Evolutionary conservation across 2,888 invertebrate species (phyloP), one percentile per base, ranked within the genome.

Genomic region (Cremastinae sp.): DNA sequence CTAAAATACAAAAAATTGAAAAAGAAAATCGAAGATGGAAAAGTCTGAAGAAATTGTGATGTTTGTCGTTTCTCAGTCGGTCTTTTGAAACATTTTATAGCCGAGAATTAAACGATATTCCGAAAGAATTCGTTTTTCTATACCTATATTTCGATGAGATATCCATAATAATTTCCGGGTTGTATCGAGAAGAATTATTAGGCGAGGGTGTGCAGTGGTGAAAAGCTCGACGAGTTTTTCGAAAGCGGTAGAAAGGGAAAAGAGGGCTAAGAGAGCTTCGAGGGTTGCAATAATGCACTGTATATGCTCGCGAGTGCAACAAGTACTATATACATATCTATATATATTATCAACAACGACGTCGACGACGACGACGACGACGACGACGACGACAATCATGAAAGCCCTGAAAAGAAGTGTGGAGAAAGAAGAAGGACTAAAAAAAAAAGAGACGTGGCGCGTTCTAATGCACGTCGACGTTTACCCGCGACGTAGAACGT

Each of bases 401-500:
- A 65, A 56, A 58, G 56, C 70, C 49, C 20, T 2, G 10, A 1
- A 8, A 45, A 10, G 49, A 5, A 28, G 16, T 9, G 9, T 1
- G 45, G 45, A 12, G 28, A 16, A 54, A 16, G 20, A 54, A 54
- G 20, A 47, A 28, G 56, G 47, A 38, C 54, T 28, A 5, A 5
- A 53, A 5, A 5, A 53, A 36, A 54, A 61, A 28, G 18, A 34
- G 34, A 61, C n/a, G 28, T n/a, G 54, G 47, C 38, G 65, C 53
- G 18, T 43, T 20, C 56, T 41, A 18, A 22, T 53, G 12, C 47
- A 66, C 61, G 59, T 71, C 71, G 53, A 75, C 54, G 70, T 75
- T 75, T 75, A 61, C 66, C 59, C 54, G n/a, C n/a, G 59, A 54
- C 65, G 66, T 73, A 65, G 64, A 70, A 62, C 70, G 65, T 53